Conservation (phyloP, 92 coral and sea anemone genomes). For the Bergia puertoricense region DNA sequence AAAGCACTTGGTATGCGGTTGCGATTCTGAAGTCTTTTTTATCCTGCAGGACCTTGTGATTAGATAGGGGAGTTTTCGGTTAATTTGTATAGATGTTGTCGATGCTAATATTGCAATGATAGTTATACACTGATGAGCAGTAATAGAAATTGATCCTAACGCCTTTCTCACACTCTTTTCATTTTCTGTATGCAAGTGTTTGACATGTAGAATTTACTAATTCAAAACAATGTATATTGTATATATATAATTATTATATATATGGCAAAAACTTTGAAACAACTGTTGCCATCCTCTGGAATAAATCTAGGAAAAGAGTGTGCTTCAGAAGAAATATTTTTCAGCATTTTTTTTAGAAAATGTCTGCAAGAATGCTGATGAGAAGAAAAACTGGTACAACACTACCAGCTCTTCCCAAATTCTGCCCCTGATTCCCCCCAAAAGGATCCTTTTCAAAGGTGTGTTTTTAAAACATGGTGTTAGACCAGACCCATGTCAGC, state of each 20-base stretch:
- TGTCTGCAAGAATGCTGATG: no score
- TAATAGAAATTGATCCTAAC: background rate
- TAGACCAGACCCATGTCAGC: background rate
- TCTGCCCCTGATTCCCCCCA: background rate
- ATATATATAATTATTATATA: no score
- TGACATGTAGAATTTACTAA: no score
- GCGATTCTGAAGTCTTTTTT: constrained; percentile 99
- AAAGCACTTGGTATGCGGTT: constrained; percentile 87
- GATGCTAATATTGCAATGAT: background rate
- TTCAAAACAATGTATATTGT: no score
- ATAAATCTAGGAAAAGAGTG: no score
- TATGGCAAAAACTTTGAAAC: no score
- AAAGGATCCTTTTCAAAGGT: background rate
- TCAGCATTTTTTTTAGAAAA: no score
- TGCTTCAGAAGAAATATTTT: no score
- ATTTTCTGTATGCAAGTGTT: no score
- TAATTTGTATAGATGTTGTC: background rate
- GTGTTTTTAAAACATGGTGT: background rate
- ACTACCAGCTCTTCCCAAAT: no score
- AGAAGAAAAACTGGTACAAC: no score
- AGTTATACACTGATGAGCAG: background rate
- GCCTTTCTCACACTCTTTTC: background rate
- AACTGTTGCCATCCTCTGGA: no score
- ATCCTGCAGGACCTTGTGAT: constrained; percentile 81
- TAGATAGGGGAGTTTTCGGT: constrained; percentile 46